Evolutionary conservation across 2,888 invertebrate genomes (phyloP), one percentile per base, ranked within the genome.

Genomic region (Euzetes globulus): DNA sequence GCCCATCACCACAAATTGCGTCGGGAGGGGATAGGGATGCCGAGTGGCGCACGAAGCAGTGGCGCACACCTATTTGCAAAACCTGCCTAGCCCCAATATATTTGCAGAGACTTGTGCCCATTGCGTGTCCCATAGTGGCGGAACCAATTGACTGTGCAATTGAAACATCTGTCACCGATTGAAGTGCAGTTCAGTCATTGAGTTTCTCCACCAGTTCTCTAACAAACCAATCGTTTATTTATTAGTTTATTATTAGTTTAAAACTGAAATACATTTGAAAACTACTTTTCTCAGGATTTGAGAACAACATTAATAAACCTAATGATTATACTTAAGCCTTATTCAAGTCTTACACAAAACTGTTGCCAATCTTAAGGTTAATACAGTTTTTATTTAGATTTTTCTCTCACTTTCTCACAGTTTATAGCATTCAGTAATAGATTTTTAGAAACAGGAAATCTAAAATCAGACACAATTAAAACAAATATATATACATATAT

Each of bases 1-100:
- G 60, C 60, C 60, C 60, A 60, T 60, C 60, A 13, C 60, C 60
- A 60, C 60, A 60, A 60, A 60, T 60, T 60, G 60, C 60, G 60
- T 60, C 60, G 60, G 60, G 60, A 60, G 60, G 60, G 60, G 25
- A 60, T 60, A 29, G 15, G 27, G 25, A 50, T 60, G n/a, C 19
- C 60, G 60, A 60, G 5, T 17, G 60, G 60, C 60, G 60, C 60
- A 60, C 25, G 60, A 27, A 17, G 27, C 15, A 60, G 60, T 27
- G 60, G 60, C 60, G 60, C 60, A 27, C 60, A 17, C 27, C 60
- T 27, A 22, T n/a, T n/a, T 11, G 19, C 27, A 17, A 60, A 19
- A 50, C 50, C 5, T 2, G 50, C 50, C 50, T 19, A n/a, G 9
- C 50, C n/a, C 52, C 52, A 27, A 27, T 60, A 27, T 27, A 27